phyloP scores from a whole-genome alignment of 37 sponge, comb jelly and placozoan species.

The Aplysina aerophoba region DNA sequence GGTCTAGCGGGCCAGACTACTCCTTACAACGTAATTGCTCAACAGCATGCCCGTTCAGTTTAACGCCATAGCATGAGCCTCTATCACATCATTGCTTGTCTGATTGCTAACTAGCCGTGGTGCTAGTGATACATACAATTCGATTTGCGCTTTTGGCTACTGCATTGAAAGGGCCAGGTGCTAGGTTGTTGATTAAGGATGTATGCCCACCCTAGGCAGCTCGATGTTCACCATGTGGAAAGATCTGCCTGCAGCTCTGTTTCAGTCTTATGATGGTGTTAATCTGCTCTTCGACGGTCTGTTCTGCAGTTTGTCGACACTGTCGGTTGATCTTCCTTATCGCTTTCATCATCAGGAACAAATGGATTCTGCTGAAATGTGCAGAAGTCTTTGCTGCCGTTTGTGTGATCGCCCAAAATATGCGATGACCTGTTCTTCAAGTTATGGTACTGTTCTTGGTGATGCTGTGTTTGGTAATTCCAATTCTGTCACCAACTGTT shows the following conservation, averaged over 20 bases:
- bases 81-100: conserved; percentile 28
- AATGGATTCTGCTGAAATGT: neutral
- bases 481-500: neutral
- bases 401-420: conserved; percentile 46
- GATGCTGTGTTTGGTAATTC: neutral
- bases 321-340: too few species aligned
- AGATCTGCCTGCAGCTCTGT: too few species aligned
- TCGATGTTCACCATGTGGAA: neutral
- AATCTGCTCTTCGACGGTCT: neutral
- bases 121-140: too few species aligned
- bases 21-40: too few species aligned
- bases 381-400: conserved; percentile 52
- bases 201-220: conserved; percentile 4
- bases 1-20: too few species aligned
- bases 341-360: too few species aligned
- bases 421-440: conserved; percentile 51
- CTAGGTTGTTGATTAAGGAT: neutral
- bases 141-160: neutral
- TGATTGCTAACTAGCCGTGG: neutral
- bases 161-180: neutral
- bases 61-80: too few species aligned
- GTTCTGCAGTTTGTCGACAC: neutral
- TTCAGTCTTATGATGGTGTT: neutral
- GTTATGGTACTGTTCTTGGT: conserved; percentile 33
- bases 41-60: too few species aligned